Conservation (phyloP, 2,888 invertebrate species). For the Rugalucina vietnamica region DNA sequence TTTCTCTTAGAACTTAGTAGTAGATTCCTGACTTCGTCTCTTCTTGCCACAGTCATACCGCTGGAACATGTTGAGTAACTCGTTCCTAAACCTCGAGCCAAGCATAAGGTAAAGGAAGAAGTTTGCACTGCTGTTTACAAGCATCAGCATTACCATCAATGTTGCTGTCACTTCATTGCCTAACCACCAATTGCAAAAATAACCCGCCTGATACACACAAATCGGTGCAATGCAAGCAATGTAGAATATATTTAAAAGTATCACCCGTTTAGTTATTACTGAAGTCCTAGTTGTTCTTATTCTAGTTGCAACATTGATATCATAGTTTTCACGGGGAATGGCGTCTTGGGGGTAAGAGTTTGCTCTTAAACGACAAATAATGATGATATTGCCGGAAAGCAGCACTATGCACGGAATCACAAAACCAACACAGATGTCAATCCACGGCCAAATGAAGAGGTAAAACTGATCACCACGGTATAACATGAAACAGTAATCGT, state of each 20-base stretch:
- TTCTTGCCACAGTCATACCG: not conserved
- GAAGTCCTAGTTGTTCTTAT: not conserved
- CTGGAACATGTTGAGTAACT: not conserved
- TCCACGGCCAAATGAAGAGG: not conserved
- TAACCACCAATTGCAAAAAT: not conserved
- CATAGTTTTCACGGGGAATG: too few relatives aligned
- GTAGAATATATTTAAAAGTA: not conserved
- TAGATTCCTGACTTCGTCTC: not conserved
- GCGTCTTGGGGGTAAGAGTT: not conserved
- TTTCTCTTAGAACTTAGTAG: not conserved
- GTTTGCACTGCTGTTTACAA: not conserved
- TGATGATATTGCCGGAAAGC: not conserved
- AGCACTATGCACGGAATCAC: not conserved
- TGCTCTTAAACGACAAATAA: not conserved
- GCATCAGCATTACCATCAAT: not conserved
- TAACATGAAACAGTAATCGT: not conserved
- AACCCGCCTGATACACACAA: not conserved
- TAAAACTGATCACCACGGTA: not conserved
- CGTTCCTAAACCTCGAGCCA: not conserved
- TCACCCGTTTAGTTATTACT: not conserved
- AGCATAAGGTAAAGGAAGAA: not conserved
- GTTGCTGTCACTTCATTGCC: not conserved
- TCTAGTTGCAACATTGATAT: too few relatives aligned
- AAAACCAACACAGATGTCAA: not conserved
- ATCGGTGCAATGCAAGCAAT: not conserved